Conservation (phyloP, 1,140 invertebrate species). For the Manduca sexta region DNA sequence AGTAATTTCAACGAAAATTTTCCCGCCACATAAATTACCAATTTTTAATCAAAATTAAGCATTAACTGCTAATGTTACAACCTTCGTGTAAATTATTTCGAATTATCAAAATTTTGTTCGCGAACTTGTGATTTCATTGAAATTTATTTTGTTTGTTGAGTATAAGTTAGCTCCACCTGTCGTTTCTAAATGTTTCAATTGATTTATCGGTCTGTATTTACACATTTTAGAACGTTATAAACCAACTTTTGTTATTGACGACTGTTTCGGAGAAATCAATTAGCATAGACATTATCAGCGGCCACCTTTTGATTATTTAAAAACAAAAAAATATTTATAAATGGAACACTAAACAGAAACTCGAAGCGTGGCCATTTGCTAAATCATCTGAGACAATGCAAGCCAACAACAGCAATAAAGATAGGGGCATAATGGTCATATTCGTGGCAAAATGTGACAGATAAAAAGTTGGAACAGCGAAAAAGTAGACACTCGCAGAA, state of each 20-base stretch:
- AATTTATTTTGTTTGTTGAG: too few species aligned
- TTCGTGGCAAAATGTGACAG: not conserved
- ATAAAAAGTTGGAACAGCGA: not conserved
- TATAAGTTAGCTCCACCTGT: too few species aligned
- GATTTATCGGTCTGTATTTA: too few species aligned
- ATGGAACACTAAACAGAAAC: not conserved
- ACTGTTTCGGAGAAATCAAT: too few species aligned
- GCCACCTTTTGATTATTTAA: too few species aligned
- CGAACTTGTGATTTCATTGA: not conserved
- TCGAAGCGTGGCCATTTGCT: not conserved
- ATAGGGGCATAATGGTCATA: not conserved
- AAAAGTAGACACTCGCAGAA: too few species aligned
- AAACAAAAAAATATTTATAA: too few species aligned
- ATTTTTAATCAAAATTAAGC: constrained; percentile 1
- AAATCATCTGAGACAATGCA: not conserved
- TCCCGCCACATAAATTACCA: not conserved
- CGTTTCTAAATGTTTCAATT: too few species aligned
- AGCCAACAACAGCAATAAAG: not conserved
- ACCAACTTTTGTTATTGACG: too few species aligned
- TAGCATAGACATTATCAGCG: too few species aligned
- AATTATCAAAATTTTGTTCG: not conserved
- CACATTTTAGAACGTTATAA: too few species aligned
- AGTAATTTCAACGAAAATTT: not conserved
- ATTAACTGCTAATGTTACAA: not conserved
- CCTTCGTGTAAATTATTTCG: not conserved